A percentile compares a stretch with the other conserved stretches of the same genome.
These are phyloP conservation scores for Maconellicoccus hirsutus DNA, from an alignment of 1,140 invertebrate species.

Conservation along the genomic window DNA sequence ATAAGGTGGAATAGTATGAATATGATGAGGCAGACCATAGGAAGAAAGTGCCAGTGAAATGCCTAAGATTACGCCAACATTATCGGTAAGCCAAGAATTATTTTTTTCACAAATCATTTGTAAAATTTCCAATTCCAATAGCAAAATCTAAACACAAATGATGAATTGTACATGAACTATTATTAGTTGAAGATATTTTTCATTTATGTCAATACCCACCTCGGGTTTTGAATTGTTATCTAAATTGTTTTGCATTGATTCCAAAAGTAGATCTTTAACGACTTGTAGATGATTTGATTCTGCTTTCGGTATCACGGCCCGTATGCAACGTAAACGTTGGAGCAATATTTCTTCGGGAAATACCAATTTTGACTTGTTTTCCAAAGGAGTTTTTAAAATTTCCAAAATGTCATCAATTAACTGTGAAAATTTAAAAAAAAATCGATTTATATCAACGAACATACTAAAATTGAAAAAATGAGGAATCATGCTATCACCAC, in stretches of 20 bases:
- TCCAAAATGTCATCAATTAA: not conserved
- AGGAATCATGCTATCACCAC: not conserved
- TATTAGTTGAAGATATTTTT: no score
- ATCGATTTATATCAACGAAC: not conserved
- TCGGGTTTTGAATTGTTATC: not conserved
- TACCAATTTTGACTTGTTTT: not conserved
- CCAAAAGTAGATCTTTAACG: not conserved
- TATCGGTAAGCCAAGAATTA: not conserved
- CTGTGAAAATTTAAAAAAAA: not conserved
- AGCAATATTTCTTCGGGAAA: not conserved
- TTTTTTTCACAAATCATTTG: constrained; percentile 8
- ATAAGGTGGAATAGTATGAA: not conserved
- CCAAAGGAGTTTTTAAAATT: not conserved
- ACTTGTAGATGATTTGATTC: not conserved
- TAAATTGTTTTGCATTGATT: not conserved
- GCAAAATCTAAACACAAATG: not conserved
- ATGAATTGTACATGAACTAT: no score
- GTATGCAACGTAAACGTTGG: not conserved
- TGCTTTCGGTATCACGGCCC: not conserved
- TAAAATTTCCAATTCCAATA: not conserved
- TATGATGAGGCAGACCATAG: constrained; percentile 11
- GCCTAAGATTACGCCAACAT: not conserved
- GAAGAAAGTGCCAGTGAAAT: not conserved
- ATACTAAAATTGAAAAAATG: not conserved
- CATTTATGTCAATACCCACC: not conserved